Base-by-base conservation (phyloP, 1,140 invertebrate genomes). In the Leptinotarsa lineolata region DNA sequence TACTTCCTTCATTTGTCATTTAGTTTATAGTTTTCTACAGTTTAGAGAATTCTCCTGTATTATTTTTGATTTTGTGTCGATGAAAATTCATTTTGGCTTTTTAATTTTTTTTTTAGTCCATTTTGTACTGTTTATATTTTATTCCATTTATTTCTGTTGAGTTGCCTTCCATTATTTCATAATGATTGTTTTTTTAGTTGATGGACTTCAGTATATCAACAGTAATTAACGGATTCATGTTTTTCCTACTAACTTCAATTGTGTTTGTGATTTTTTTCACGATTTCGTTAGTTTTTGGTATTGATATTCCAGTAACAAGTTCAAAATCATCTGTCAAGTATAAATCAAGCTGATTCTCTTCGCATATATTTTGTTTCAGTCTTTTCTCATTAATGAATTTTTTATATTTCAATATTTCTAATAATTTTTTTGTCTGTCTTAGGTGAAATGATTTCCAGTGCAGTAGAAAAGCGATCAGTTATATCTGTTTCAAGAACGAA, bases 81-180 rank as follows among this genome's bases (percentile, higher is more conserved):
- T 60, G n/a, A 60, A 60, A 60, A n/a, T 60, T n/a, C n/a, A 11
- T 6, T 60, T 60, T 60, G 59, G 59, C 59, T 60, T 60, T 60
- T n/a, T 21, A 60, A 8, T 60, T 8, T 21, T 60, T 60, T 60
- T 60, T 60, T 60, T n/a, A 60, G n/a, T n/a, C 59, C n/a, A 60
- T 60, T 60, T n/a, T 60, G n/a, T 60, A 60, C 59, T 60, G 59
- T 60, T 60, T 60, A 60, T 60, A 60, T 60, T 60, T 60, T 60
- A n/a, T 60, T 46, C 13, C 13, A 46, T 46, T 46, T 46, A 46
- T 46, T 46, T 46, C 45, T 6, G 45, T 46, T 46, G 45, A 13
- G 13, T 46, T 46, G 5, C 13, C 45, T 46, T 46, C 13, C 45
- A 46, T 46, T 6, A 13, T 46, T 46, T 46, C 13, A 46, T 46